Conservation (phyloP, 2,113 vertebrate species). For the Pelusios castaneus region DNA sequence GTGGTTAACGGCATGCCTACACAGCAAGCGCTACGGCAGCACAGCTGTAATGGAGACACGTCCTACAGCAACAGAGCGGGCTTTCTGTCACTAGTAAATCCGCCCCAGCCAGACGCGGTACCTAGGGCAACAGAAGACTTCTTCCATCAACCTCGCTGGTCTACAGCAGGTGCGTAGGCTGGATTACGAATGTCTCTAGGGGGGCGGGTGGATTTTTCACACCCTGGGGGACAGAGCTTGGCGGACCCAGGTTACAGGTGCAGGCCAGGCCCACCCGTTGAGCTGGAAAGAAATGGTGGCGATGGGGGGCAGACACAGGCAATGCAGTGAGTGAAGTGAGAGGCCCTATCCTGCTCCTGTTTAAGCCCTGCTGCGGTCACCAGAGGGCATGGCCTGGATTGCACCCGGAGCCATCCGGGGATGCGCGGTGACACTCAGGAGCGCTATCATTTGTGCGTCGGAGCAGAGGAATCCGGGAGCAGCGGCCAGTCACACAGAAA, state of each 20-base stretch:
- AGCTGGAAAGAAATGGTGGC: not conserved
- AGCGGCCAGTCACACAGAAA: not conserved
- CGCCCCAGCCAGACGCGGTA: not conserved
- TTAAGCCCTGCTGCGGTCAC: not conserved
- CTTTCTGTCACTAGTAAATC: not conserved
- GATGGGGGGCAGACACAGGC: not conserved
- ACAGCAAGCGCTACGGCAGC: too few species aligned
- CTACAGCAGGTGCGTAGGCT: too few species aligned
- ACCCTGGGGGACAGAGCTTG: too few species aligned
- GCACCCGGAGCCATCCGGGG: fast-evolving
- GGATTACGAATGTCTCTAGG: too few species aligned
- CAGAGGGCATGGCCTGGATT: not conserved
- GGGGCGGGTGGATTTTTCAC: too few species aligned
- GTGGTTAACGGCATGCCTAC: not conserved
- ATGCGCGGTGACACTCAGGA: not conserved
- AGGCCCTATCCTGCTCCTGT: not conserved
- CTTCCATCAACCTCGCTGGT: too few species aligned
- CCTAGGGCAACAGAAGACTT: not conserved
- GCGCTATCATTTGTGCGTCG: not conserved
- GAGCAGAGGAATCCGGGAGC: not conserved
- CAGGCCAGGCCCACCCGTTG: not conserved
- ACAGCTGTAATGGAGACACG: not conserved
- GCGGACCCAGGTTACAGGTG: not conserved
- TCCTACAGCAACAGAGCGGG: not conserved
- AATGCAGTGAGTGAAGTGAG: not conserved